Evolutionary conservation across 2,113 vertebrate species (phyloP).

Genomic region (Melanerpes formicivorus): DNA sequence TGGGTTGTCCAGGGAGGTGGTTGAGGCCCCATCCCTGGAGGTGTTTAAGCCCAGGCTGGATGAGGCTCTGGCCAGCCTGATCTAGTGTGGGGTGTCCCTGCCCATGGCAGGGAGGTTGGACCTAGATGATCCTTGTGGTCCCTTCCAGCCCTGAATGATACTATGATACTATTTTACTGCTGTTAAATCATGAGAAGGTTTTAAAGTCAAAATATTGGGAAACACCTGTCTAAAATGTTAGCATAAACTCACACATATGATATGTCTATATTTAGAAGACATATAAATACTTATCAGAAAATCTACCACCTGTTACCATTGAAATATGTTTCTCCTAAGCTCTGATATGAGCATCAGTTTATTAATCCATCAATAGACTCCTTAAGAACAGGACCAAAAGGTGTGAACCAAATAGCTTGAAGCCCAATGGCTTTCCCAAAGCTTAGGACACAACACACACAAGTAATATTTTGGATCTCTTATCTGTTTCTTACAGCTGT

Average conservation of each 20-base stretch:
- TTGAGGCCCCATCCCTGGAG: too few relatives aligned
- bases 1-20: too few relatives aligned
- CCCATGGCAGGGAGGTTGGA: too few relatives aligned
- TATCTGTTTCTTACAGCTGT: neutral
- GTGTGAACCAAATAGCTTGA: neutral
- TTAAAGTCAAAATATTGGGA: neutral
- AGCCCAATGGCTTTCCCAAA: neutral
- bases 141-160: too few relatives aligned
- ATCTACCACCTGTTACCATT: neutral
- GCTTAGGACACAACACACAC: neutral
- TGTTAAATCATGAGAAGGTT: neutral
- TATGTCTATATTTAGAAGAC: neutral
- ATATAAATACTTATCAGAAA: neutral
- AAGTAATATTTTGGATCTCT: neutral
- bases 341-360: neutral
- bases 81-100: too few relatives aligned
- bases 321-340: neutral
- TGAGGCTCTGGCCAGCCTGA: too few relatives aligned
- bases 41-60: too few relatives aligned
- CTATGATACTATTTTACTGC: neutral
- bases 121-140: too few relatives aligned
- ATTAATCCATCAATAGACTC: neutral
- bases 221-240: neutral
- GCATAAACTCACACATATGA: neutral
- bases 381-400: neutral